A percentile compares a stretch with the other conserved stretches of the same genome.
Conservation (phyloP, 2,888 invertebrate species). For the Scaptomyza tumidula region DNA sequence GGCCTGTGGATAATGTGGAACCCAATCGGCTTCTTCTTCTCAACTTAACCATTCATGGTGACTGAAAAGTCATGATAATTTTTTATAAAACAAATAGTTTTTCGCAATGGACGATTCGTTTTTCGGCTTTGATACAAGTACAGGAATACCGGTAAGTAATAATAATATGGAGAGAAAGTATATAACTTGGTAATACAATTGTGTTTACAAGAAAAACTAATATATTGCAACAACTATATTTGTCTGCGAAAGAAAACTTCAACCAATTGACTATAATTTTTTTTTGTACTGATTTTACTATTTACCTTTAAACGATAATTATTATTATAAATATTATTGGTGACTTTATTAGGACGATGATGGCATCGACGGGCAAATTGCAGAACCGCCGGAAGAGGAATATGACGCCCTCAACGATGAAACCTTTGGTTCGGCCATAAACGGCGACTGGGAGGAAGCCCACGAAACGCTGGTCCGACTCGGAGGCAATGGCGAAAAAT, state of each 20-base stretch:
- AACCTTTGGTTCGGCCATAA: conserved; percentile 93
- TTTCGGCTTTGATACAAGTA: conserved; percentile 92
- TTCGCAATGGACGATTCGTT: conserved; percentile 93
- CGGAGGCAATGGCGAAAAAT: conserved; percentile 72
- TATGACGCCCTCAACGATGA: conserved; percentile 97
- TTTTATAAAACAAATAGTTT: conserved; percentile 86
- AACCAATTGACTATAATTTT: conserved; percentile 28
- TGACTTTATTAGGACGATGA: conserved; percentile 78
- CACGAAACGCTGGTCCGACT: conserved; percentile 88
- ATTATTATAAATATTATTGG: neutral
- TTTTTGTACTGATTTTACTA: conserved; percentile 6
- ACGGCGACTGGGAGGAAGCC: conserved; percentile 90
- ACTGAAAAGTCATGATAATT: conserved; percentile 89
- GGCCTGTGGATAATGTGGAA: conserved; percentile 56
- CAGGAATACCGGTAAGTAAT: conserved; percentile 87
- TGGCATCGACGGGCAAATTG: conserved; percentile 86
- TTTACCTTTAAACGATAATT: neutral
- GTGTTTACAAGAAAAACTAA: neutral
- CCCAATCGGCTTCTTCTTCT: conserved; percentile 51
- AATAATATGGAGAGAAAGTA: neutral
- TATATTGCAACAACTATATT: neutral
- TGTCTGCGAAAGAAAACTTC: conserved; percentile 36
- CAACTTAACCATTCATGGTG: conserved; percentile 82
- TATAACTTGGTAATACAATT: neutral
- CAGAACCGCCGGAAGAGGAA: conserved; percentile 90